phyloP scores from a whole-genome alignment of 1,140 invertebrate genomes.

The Vollenhovia emeryi region DNA sequence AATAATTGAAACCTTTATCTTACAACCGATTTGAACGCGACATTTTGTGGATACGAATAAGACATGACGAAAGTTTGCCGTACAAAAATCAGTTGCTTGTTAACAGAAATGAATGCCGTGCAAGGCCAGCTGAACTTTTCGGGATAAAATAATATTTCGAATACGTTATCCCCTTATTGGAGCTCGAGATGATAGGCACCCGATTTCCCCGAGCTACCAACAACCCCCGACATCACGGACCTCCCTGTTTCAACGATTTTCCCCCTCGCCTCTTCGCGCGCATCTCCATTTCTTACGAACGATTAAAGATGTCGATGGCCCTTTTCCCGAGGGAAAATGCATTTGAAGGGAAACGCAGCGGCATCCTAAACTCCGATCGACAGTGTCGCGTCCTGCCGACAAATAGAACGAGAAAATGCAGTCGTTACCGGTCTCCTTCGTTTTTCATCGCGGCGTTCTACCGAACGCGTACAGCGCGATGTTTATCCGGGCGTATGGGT shows the following conservation, averaged over 20 bases:
- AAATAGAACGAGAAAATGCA: slow-evolving; percentile 44
- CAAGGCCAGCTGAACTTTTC: neutral
- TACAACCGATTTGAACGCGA: neutral
- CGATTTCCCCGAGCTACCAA: neutral
- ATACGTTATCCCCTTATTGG: neutral
- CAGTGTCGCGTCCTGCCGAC: slow-evolving; percentile 35
- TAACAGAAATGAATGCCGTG: neutral
- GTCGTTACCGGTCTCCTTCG: slow-evolving; percentile 31
- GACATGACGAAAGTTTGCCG: neutral
- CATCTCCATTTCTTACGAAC: slow-evolving; percentile 57
- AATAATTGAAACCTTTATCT: slow-evolving; percentile 19
- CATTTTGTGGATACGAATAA: neutral
- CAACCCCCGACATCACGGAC: slow-evolving; percentile 9
- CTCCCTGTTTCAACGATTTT: slow-evolving; percentile 30
- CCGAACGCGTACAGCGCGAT: slow-evolving; percentile 16
- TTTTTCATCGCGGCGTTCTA: slow-evolving; percentile 12
- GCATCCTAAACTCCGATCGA: slow-evolving; percentile 44
- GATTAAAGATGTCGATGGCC: slow-evolving; percentile 44
- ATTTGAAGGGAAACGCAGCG: slow-evolving; percentile 33
- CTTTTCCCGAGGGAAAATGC: slow-evolving; percentile 36
- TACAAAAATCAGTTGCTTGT: slow-evolving; percentile 11
- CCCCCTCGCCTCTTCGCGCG: slow-evolving; percentile 27
- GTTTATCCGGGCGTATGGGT: slow-evolving; percentile 41
- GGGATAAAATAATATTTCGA: neutral
- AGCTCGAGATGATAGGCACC: too few relatives aligned